Evolutionary conservation across 1,140 invertebrate genomes (phyloP), one percentile per base, ranked within the genome.

Genomic region (Nilaparvata lugens): DNA sequence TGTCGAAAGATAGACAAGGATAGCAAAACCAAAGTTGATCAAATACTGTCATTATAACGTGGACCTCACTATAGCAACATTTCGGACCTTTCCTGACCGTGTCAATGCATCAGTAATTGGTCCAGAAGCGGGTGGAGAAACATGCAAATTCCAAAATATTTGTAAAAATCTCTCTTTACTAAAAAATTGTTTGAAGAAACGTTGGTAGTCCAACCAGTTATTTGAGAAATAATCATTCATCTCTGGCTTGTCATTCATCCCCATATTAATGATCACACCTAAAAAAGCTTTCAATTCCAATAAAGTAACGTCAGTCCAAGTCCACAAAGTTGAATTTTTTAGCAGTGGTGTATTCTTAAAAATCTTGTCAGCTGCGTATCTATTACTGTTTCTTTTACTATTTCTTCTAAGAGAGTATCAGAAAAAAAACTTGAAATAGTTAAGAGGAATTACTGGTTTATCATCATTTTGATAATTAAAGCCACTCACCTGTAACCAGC

Each of bases 161-260:
- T 56, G 54, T 19, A 35, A 35, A 38, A 56, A 56, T 35, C 54
- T 16, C 16, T 56, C 54, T 38, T 38, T 56, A 31, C 4, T 5
- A 13, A 56, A 56, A 31, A 56, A 16, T 18, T 56, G 28, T 56
- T 52, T 60, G 42, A 23, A 60, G 55, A 60, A 60, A 5, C 21
- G 58, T 24, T 56, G 25, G 9, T 59, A 6, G 18, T 59, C 42
- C 13, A 52, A 6, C 58, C 58, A 59, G 5, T 59, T n/a, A 2
- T 3, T 48, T 7, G 58, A 52, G 38, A 59, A 59, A 31, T 24
- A 59, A 52, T 59, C 58, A n/a, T 52, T 9, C 18, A 52, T 52
- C 18, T 51, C 45, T 21, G 58, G 45, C 25, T 59, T 59, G 45
- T 51, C 18, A 25, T 59, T 21, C 45, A 52, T 31, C 5, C 19